Evolutionary conservation across 2,113 vertebrate species (phyloP), one percentile per base, ranked within the genome.

Genomic region (Megaleporinus macrocephalus): DNA sequence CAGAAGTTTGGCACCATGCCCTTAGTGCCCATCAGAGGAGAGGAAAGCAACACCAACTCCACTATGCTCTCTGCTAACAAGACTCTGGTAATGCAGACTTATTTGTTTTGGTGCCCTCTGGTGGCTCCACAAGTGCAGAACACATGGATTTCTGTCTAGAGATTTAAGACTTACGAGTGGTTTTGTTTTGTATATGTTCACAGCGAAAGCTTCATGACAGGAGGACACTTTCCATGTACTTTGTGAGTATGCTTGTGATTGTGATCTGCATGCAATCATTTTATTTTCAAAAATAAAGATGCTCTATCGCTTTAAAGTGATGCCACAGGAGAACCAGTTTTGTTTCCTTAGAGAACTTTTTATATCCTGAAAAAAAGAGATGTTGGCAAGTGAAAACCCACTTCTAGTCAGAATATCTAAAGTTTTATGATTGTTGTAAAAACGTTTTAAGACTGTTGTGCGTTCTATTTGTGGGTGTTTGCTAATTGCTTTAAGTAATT

Each of bases 1-100:
- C 97, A 98, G 92, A 98, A 97, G 91, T 99, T 99, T 0, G 96
- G 97, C 72, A 99, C 98, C 0, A 99, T 99, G 98, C 97, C 98
- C 0, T 90, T 99, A 63, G 95, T 99, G 82, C 96, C 98, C 0
- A 96, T 99, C 86, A 93, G 94, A 0, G 98, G 97, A 71, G 94
- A 98, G 88, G 95, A 95, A 87, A 95, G 94, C 0, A 95, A 97
- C 10, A 97, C 95, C 1, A 96, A 97, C 24, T 88, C 93, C 87
- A 96, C 93, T 88, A 96, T 98, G 93, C 93, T 99, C 53, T 96
- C 97, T 0, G 98, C 97, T 90, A 99, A 99, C 89, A 95, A 99
- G 93, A 99, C 97, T 3, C 92, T 98, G 95, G 96, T 99, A 92
- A 93, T 27, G 20, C 29, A 68, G 12, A 59, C 41, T 27, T 3